These are phyloP conservation scores for Thermophis baileyi DNA, from an alignment of 2,113 vertebrate species.

Conservation along the genomic window DNA sequence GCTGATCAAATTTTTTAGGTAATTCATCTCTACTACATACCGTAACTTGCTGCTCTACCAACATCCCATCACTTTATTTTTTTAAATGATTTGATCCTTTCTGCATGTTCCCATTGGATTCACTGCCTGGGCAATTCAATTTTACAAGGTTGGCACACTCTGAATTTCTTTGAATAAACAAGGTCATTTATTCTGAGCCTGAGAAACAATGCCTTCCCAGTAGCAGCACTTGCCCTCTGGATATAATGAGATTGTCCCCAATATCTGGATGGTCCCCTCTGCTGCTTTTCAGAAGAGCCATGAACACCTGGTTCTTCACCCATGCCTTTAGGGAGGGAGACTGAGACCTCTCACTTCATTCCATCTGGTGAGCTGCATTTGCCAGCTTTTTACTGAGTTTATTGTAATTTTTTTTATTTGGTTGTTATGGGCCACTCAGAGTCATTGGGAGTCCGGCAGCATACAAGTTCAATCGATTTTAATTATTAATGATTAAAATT, in stretches of 20 bases:
- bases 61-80: constrained; percentile 24
- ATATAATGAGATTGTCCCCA: not conserved
- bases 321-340: not conserved
- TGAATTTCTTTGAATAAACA: not conserved
- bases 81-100: not conserved
- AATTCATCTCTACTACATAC: not conserved
- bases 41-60: not conserved
- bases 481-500: not conserved
- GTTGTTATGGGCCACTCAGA: not conserved
- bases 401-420: not conserved
- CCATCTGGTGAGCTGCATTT: not conserved
- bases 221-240: not conserved
- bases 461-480: not conserved
- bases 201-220: not conserved
- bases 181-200: not conserved
- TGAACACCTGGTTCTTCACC: not conserved
- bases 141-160: not conserved
- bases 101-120: not conserved
- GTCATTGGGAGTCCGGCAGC: not conserved
- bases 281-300: not conserved
- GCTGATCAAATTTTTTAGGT: constrained; percentile 11
- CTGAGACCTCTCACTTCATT: not conserved
- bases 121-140: not conserved
- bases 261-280: too few species aligned
- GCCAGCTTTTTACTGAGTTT: too few species aligned